Base-by-base conservation (phyloP, 2,797 vertebrate species). In the Thaleichthys pacificus region DNA sequence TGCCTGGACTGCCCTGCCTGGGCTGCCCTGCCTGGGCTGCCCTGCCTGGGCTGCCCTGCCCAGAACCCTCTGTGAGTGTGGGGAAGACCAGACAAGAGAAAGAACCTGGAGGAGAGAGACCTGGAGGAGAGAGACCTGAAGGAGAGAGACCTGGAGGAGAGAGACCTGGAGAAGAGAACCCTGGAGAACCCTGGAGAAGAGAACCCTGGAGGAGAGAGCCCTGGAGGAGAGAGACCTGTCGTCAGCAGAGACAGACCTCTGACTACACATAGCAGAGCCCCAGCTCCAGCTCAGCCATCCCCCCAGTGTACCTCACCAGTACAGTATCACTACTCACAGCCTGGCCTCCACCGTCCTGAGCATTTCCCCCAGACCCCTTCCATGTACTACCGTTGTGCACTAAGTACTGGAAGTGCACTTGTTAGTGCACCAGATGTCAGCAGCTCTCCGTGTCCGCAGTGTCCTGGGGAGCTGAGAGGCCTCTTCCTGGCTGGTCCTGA, bases 161-260 rank as follows among this genome's bases (percentile, higher is more conserved):
- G 11, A n/a, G 35, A 32, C 30, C 30, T n/a, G 21, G 32, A 9
- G 19, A 17, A 61, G 14, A 12, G 26, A 12, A 22, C 3, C 63
- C 35, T 32, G 21, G 68, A 62, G 72, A 89, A 77, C 62, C 54
- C 6, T 62, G 17, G 56, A 22, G 32, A 26, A 47, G 30, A n/a
- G 30, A 7, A 7, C 7, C 49, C 8, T 14, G 9, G 47, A 49
- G 62, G 47, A 79, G 58, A 38, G 35, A 70, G 30, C 7, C 8
- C n/a, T 11, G 63, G 38, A 19, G 63, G n/a, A 65, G 21, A 47
- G 47, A 51, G 49, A 2, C 47, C 63, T 22, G 63, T 5, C 63
- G 24, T 17, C 32, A 15, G 21, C 35, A 24, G 35, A 42, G 35
- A 66, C 35, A 49, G 63, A 66, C 21, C 12, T 66, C 63, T 66